A percentile compares a stretch with the other conserved stretches of the same genome.
phyloP scores from a whole-genome alignment of 1,140 invertebrate species.

The Euura lappo region DNA sequence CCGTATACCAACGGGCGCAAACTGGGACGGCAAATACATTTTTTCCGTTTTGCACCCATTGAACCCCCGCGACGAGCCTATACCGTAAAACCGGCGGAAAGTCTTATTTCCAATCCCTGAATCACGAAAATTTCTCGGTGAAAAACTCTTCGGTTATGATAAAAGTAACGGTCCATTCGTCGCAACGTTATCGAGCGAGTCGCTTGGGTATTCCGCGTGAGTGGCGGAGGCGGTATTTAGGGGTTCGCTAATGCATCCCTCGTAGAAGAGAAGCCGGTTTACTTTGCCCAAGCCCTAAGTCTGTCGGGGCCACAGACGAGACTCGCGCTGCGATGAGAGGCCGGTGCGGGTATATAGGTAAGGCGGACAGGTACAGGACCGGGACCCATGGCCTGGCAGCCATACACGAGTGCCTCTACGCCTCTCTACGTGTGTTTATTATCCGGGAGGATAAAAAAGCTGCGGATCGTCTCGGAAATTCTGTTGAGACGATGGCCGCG shows the following conservation, averaged over 20 bases:
- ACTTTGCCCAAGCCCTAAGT: constrained; percentile 33
- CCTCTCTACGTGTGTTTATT: too few species aligned
- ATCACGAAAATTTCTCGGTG: not conserved
- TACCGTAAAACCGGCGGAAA: too few species aligned
- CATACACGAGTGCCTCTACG: not conserved
- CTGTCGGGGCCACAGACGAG: not conserved
- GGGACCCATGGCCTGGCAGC: not conserved
- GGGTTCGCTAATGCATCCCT: constrained; percentile 45
- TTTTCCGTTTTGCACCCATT: constrained; percentile 34
- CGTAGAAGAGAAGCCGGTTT: constrained; percentile 42
- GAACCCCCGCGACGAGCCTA: constrained; percentile 13
- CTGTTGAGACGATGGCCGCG: not conserved
- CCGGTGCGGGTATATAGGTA: too few species aligned
- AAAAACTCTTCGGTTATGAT: too few species aligned
- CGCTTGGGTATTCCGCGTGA: constrained; percentile 17
- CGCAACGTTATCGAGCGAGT: too few species aligned
- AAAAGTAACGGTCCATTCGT: too few species aligned
- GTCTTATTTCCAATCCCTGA: not conserved
- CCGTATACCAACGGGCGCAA: constrained; percentile 50
- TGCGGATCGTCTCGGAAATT: not conserved
- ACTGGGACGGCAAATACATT: constrained; percentile 58
- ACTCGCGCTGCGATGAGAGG: too few species aligned
- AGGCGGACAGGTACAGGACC: too few species aligned
- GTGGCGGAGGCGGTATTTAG: constrained; percentile 37
- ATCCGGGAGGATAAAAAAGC: not conserved